Evolutionary conservation across 2,888 invertebrate species (phyloP).

Genomic region (Epistrophe eligans): DNA sequence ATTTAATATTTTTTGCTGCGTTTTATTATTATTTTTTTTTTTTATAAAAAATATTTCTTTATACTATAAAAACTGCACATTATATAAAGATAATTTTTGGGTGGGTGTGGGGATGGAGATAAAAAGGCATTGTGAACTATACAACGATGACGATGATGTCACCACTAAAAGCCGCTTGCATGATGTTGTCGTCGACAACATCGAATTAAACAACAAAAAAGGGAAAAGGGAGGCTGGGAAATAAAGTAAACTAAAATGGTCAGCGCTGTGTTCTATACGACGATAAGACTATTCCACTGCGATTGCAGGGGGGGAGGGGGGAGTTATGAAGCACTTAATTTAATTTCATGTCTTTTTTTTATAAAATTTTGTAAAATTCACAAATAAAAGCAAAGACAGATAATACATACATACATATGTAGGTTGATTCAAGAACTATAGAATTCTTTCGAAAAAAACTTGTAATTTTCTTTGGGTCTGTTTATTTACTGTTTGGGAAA

Average conservation of each 20-base stretch:
- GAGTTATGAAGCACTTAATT: conserved; percentile 46
- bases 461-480: too few relatives aligned
- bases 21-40: conserved; percentile 22
- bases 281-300: conserved; percentile 30
- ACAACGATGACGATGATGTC: conserved; percentile 63
- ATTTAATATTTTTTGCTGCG: conserved; percentile 46
- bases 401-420: too few relatives aligned
- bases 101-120: conserved; percentile 63
- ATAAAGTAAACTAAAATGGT: conserved; percentile 37
- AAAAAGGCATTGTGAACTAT: conserved; percentile 61
- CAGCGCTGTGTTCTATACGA: conserved; percentile 25
- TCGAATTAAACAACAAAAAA: not conserved
- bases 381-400: too few relatives aligned
- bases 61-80: conserved; percentile 52
- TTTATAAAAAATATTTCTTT: conserved; percentile 29
- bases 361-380: too few relatives aligned
- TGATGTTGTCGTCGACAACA: not conserved
- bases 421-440: too few relatives aligned
- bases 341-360: conserved; percentile 31
- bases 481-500: too few relatives aligned
- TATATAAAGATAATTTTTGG: conserved; percentile 53
- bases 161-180: conserved; percentile 29
- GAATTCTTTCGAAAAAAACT: too few relatives aligned
- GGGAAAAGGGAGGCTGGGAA: not conserved
- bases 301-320: conserved; percentile 23